These are phyloP conservation scores for Xyrauchen texanus DNA, from an alignment of 2,113 vertebrate species.

Conservation along the genomic window DNA sequence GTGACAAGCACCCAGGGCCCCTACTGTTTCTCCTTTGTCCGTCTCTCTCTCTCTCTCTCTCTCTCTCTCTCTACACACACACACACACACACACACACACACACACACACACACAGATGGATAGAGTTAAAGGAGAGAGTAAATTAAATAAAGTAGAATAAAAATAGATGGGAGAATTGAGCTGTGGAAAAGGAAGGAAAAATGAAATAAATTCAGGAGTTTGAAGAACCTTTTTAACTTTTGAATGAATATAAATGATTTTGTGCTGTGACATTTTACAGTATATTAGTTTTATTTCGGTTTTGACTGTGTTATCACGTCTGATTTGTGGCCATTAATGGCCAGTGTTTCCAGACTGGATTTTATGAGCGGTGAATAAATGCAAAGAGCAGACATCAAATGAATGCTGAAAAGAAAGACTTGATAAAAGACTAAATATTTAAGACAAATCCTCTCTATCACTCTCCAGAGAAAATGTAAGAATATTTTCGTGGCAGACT, in stretches of 20 bases:
- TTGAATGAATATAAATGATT: neutral
- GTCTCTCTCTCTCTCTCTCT: neutral
- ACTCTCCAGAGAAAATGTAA: neutral
- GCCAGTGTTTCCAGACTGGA: slow-evolving; percentile 4
- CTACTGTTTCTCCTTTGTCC: neutral
- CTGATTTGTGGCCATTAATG: neutral
- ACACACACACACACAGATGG: neutral
- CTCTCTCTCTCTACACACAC: neutral
- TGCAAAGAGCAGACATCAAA: slow-evolving; percentile 25
- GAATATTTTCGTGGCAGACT: no score
- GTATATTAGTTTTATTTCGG: neutral
- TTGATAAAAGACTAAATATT: slow-evolving; percentile 39
- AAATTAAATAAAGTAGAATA: neutral
- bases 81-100: neutral
- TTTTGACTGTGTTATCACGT: neutral
- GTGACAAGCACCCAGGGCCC: slow-evolving; percentile 19
- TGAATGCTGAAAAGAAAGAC: neutral
- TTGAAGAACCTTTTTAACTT: neutral
- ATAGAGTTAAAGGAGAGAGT: neutral
- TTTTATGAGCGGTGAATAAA: slow-evolving; percentile 25
- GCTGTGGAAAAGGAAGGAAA: neutral
- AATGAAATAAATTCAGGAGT: neutral
- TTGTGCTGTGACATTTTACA: slow-evolving; percentile 13
- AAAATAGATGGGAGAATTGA: neutral
- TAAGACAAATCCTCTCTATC: slow-evolving; percentile 7